Base-by-base conservation (phyloP, 1,140 invertebrate genomes). In the Magallana angulata region DNA sequence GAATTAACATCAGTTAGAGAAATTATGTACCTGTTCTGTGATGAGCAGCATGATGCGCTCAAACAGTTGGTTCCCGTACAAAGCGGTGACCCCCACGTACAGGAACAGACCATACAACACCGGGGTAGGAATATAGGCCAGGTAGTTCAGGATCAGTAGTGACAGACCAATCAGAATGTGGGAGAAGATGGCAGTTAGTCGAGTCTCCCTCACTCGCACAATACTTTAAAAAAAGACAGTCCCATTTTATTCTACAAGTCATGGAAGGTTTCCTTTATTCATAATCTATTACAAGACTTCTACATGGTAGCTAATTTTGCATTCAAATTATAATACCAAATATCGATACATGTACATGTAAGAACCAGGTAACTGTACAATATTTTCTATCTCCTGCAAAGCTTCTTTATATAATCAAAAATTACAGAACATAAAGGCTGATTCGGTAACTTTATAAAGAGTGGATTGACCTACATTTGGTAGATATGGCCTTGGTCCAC, bases 31-130 rank as follows among this genome's bases (percentile, higher is more conserved):
- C 95, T 97, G 96, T 94, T 97, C 96, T 92, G 96, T 97, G 89
- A 97, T 96, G 11, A 97, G 94, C 9, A 97, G 94, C 58, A 95
- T 95, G n/a, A 97, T 95, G 86, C 96, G 93, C 92, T 97, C 96
- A 94, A 97, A 97, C 95, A 97, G 95, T 93, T 97, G 96, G 93
- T 96, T 97, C 58, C 96, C 96, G 90, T 95, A 95, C 71, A 97
- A 94, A 18, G 96, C 96, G 6, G 96, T 97, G 87, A 97, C 95
- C 68, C 96, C 96, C 94, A 97, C 96, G 91, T 96, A 97, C 59
- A 97, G 95, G 93, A 97, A 97, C n/a, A 97, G 95, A 57, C 96
- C 96, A 92, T 97, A 96, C 2, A 97, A 95, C 36, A 97, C 96
- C 12, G 96, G 96, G 5, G 95, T 96, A 76, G 96, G 96, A 85